phyloP scores from a whole-genome alignment of 2,113 vertebrate genomes.

The Psophia crepitans region DNA sequence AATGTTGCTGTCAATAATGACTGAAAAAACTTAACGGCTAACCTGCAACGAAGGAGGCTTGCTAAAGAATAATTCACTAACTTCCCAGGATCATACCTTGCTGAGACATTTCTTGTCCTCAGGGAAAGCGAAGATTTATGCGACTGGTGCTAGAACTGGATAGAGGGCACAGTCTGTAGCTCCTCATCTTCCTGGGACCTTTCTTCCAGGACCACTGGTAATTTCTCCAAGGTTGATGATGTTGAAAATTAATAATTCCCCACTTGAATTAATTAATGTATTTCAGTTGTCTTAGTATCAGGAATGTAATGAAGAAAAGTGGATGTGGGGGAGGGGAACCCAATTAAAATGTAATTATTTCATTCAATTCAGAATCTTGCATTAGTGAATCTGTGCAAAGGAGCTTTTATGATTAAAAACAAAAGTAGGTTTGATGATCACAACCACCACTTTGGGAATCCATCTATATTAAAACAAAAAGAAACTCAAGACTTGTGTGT shows the following conservation, averaged over 20 bases:
- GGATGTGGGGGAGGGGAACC: background rate
- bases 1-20: background rate
- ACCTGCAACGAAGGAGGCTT: background rate
- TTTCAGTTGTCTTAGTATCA: slow-evolving; percentile 9
- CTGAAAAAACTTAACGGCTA: background rate
- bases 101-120: background rate
- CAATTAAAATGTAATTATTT: slow-evolving; percentile 47
- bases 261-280: slow-evolving; percentile 54
- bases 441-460: background rate
- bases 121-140: background rate
- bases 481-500: background rate
- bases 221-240: slow-evolving; percentile 10
- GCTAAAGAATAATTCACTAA: background rate
- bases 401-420: background rate
- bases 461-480: background rate
- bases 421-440: background rate
- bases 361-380: background rate
- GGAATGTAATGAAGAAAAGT: slow-evolving; percentile 23
- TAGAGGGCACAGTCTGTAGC: background rate
- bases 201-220: background rate
- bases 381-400: background rate
- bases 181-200: background rate
- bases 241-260: slow-evolving; percentile 48
- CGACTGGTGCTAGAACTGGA: background rate
- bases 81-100: background rate